A percentile compares a stretch with the other conserved stretches of the same genome.
Evolutionary conservation across 2,888 invertebrate species (phyloP).

Genomic region (Drosophila melanosoma): DNA sequence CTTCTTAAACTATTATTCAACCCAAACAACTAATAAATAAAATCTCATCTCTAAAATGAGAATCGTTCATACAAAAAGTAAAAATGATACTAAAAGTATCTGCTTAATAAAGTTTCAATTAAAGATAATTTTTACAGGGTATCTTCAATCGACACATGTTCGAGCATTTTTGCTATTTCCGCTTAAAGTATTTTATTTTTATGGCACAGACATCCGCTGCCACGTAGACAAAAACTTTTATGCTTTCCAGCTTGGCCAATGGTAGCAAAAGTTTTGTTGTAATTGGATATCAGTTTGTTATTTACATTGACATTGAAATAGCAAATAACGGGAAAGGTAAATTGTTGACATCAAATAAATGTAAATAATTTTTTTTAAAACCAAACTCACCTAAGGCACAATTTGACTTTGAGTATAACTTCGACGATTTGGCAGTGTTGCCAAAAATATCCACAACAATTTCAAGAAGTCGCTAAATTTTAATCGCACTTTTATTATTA

Average conservation of each 20-base stretch:
- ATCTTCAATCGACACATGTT: constrained; percentile 9
- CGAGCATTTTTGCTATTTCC: constrained; percentile 63
- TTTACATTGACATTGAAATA: constrained; percentile 14
- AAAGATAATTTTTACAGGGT: constrained; percentile 19
- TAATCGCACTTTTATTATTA: not conserved
- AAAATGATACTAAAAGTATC: too few relatives aligned
- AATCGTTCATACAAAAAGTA: too few relatives aligned
- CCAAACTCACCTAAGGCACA: not conserved
- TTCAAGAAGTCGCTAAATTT: not conserved
- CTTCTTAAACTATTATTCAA: not conserved
- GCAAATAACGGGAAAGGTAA: not conserved
- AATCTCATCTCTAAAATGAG: too few relatives aligned
- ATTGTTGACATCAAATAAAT: not conserved
- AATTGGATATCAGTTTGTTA: not conserved
- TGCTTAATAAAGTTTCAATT: not conserved
- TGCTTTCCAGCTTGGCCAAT: constrained; percentile 2
- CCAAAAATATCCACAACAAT: not conserved
- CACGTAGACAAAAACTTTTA: constrained; percentile 61
- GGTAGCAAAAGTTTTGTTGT: not conserved
- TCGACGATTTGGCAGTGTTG: not conserved
- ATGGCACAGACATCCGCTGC: constrained; percentile 67
- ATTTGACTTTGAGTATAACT: not conserved
- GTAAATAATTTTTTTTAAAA: not conserved
- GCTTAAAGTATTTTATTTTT: constrained; percentile 55
- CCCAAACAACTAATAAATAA: not conserved